phyloP scores from a whole-genome alignment of 2,888 invertebrate genomes.

The Dolomedes plantarius region DNA sequence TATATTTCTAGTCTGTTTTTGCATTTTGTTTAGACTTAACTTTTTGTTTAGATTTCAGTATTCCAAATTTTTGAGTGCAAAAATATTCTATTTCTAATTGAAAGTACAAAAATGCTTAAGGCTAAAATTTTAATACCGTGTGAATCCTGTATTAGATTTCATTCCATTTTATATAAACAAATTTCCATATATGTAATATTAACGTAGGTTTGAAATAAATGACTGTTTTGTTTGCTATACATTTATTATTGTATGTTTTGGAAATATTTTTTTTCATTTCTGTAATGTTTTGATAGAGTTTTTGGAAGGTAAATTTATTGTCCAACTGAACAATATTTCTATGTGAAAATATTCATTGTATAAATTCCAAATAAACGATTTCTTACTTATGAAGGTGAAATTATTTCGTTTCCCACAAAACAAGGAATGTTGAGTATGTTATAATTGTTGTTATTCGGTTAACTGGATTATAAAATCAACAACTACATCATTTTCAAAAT shows the following conservation, averaged over 20 bases:
- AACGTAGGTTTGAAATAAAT: slow-evolving; percentile 22
- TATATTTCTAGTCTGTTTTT: background rate
- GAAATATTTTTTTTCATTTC: slow-evolving; percentile 29
- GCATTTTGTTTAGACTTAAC: background rate
- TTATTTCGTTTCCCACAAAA: no score
- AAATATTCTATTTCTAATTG: background rate
- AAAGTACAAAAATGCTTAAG: slow-evolving; percentile 1
- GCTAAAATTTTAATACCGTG: slow-evolving; percentile 18
- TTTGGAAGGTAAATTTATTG: slow-evolving; percentile 51
- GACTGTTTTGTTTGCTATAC: slow-evolving; percentile 15
- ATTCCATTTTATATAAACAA: slow-evolving; percentile 36
- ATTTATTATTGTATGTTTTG: slow-evolving; percentile 28
- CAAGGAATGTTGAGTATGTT: no score
- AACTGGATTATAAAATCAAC: no score
- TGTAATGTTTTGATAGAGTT: slow-evolving; percentile 34
- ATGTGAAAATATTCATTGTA: slow-evolving; percentile 46
- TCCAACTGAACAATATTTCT: slow-evolving; percentile 40
- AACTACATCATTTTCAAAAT: no score
- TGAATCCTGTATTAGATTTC: background rate
- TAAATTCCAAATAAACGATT: slow-evolving; percentile 58
- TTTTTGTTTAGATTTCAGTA: no score
- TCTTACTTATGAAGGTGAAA: background rate
- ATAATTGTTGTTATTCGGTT: no score
- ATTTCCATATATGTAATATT: slow-evolving; percentile 25
- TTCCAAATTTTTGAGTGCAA: no score